These are phyloP conservation scores for Anneissia japonica DNA, from an alignment of 35 echinoderm and acorn worm genomes.

Conservation along the genomic window DNA sequence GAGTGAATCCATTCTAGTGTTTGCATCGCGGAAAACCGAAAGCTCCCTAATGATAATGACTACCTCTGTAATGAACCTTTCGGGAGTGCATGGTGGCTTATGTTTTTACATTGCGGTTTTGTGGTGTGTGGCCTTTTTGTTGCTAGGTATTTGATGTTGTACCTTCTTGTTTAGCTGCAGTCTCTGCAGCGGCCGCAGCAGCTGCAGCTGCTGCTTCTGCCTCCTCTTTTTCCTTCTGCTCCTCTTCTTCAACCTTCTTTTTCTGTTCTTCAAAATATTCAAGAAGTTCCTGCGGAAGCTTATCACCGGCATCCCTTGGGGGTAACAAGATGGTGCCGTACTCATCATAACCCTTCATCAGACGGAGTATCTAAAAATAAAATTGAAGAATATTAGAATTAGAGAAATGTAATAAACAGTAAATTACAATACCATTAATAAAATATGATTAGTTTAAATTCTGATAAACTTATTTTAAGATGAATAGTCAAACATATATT, in stretches of 20 bases:
- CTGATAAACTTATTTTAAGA: no score
- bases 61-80: background rate
- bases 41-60: background rate
- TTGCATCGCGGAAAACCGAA: no score
- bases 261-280: slow-evolving; percentile 89
- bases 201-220: slow-evolving; percentile 62
- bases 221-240: slow-evolving; percentile 50
- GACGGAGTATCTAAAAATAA: slow-evolving; percentile 66
- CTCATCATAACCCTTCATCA: slow-evolving; percentile 97
- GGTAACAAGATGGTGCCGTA: slow-evolving; percentile 85
- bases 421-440: no score
- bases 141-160: no score
- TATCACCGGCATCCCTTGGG: slow-evolving; percentile 68
- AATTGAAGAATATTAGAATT: no score
- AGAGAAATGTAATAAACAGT: no score
- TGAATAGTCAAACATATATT: no score
- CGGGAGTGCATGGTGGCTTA: background rate
- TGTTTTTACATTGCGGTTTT: no score
- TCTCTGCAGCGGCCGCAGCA: slow-evolving; percentile 23
- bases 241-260: slow-evolving; percentile 82
- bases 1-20: no score
- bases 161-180: slow-evolving; percentile 22
- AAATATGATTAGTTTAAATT: no score
- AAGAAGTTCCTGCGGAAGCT: slow-evolving; percentile 69
- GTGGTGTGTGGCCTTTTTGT: no score